Base-by-base conservation (phyloP, 2,888 invertebrate genomes). In the Trissolcus japonicus region DNA sequence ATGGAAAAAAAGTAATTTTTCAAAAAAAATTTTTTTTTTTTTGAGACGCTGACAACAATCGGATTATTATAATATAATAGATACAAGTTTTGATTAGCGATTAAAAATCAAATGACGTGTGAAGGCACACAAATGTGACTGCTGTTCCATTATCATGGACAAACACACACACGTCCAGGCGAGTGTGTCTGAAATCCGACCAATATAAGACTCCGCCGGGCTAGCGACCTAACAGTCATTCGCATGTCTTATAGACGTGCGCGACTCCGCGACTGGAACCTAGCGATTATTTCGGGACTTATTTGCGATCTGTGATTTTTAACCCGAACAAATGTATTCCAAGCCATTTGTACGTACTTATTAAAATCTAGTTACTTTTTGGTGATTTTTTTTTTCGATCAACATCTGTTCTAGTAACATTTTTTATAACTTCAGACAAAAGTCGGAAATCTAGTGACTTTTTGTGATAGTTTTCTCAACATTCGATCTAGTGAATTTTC, bases 201-300 rank as follows among this genome's bases (percentile, higher is more conserved):
- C 56, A 51, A 75, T 75, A 75, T 75, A 75, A 75, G 75, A 57
- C 75, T 53, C 61, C 21, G 29, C 50, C 53, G 63, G 63, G 75
- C 25, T 63, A 75, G 50, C 63, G 60, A 65, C 65, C 68, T 50
- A 48, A 75, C 68, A 75, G 75, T 75, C 40, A 53, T 63, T 63
- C 62, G 62, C 68, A 65, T 68, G 68, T 68, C 75, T 60, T 74
- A 66, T 61, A 21, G 55, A 50, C 60, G 56, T 48, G 16, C 61
- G 35, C 61, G 67, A 7, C 17, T 19, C 17, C 72, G 50, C 54
- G 35, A 14, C 4, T 55, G 14, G 21, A 4, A 59, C 55, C 56
- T 43, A 61, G 51, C 60, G 73, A 54, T 50, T 25, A 50, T 51
- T 53, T 51, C 29, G 25, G 19, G 35, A 9, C 46, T 41, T 17